These are phyloP conservation scores for Stichopus horrens DNA, from an alignment of 53 echinoderm and acorn worm genomes.

Conservation along the genomic window DNA sequence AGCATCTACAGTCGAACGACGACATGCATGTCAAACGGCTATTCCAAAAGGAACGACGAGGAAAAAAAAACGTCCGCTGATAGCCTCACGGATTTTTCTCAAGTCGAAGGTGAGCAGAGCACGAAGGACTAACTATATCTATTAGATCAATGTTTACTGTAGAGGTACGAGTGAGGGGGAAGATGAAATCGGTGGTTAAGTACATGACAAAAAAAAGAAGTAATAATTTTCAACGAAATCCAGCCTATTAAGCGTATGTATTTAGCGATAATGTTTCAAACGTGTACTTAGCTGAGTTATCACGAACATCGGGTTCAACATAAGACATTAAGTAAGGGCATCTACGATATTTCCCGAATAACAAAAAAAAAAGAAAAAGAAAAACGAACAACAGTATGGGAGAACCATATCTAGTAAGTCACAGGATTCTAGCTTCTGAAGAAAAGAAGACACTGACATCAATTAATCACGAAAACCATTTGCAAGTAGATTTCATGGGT, in stretches of 20 bases:
- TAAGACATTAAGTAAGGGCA: too few relatives aligned
- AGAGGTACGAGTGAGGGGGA: conserved; percentile 30
- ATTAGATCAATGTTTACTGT: conserved; percentile 30
- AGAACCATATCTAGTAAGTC: too few relatives aligned
- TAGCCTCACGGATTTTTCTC: not conserved
- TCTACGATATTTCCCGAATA: too few relatives aligned
- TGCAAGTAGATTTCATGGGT: too few relatives aligned
- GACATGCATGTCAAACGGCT: not conserved
- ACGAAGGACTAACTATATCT: conserved; percentile 31
- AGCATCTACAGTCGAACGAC: not conserved
- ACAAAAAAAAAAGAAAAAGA: too few relatives aligned
- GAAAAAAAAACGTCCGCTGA: not conserved
- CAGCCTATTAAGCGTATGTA: not conserved
- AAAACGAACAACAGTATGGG: too few relatives aligned
- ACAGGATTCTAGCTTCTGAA: too few relatives aligned
- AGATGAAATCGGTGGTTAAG: not conserved
- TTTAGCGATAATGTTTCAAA: not conserved
- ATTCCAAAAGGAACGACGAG: too few relatives aligned
- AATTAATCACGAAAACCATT: too few relatives aligned
- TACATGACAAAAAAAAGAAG: not conserved
- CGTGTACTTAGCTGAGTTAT: not conserved
- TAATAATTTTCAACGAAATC: not conserved
- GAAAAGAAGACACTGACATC: too few relatives aligned
- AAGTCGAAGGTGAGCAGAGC: conserved; percentile 8
- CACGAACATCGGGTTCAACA: not conserved